Evolutionary conservation across 2,888 invertebrate species (phyloP).

Genomic region (Encarsia formosa): DNA sequence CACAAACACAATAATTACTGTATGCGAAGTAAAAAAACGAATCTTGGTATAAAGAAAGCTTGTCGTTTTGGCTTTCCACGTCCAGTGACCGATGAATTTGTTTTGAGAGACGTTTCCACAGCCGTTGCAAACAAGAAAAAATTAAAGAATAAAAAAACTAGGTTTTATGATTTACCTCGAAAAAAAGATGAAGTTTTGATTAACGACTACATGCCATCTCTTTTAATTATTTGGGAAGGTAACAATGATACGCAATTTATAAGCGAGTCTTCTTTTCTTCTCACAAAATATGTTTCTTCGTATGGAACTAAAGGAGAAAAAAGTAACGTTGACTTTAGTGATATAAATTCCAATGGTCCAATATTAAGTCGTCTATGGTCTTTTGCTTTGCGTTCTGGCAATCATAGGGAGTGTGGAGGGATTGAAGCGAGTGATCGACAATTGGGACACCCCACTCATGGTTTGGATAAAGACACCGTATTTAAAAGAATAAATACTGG

Average conservation of each 20-base stretch:
- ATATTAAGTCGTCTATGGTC: constrained; percentile 35
- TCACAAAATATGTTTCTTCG: too few species aligned
- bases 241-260: too few species aligned
- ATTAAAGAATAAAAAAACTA: constrained; percentile 28
- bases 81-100: constrained; percentile 24
- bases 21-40: constrained; percentile 30
- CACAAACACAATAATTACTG: too few species aligned
- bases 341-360: constrained; percentile 37
- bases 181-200: too few species aligned
- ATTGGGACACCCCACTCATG: constrained; percentile 35
- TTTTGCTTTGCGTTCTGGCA: constrained; percentile 33
- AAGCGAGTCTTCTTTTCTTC: too few species aligned
- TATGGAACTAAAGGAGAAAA: too few species aligned
- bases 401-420: constrained; percentile 40
- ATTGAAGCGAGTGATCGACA: constrained; percentile 41
- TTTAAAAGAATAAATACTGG: constrained; percentile 39
- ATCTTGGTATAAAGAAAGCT: constrained; percentile 13
- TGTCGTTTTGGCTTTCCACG: constrained; percentile 34
- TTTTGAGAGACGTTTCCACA: constrained; percentile 26
- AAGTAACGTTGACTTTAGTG: constrained; percentile 28
- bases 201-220: too few species aligned
- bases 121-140: constrained; percentile 35
- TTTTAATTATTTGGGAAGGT: too few species aligned
- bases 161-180: constrained; percentile 38
- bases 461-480: constrained; percentile 39